Base-by-base conservation (phyloP, 2,797 vertebrate genomes). In the Gymnodraco acuticeps region DNA sequence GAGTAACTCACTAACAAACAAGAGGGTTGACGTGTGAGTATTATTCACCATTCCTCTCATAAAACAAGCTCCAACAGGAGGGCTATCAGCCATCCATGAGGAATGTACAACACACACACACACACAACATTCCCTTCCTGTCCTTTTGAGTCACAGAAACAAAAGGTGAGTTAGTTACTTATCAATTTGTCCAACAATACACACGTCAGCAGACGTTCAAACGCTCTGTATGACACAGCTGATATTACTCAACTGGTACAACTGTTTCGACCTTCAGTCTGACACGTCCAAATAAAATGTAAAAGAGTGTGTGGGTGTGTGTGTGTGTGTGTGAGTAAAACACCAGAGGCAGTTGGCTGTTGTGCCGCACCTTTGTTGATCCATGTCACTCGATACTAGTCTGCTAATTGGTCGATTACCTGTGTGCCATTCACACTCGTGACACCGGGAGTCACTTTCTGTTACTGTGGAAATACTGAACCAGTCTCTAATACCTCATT, bases 31-130 rank as follows among this genome's bases (percentile, higher is more conserved):
- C 42, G 43, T 27, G 52, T 0, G 31, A 5, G 12, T 58, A 42
- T 62, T 53, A 80, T 78, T 73, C 71, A 66, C 55, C 19, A 1
- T 60, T 17, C 56, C 33, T 12, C 4, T 78, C 31, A 27, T 73
- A 55, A 78, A 73, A 79, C 88, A 87, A 85, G 88, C 70, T 83
- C 15, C 5, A 58, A 90, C 90, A 87, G 48, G 90, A 82, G 52
- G 59, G 46, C 13, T 0, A 13, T 64, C 66, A 71, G 20, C 14
- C 69, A 60, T 64, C 41, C 42, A 61, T 15, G 1, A 82, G 82
- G 87, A 89, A 88, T 89, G 79, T 19, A 8, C 3, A 0, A 19
- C 45, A 13, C 23, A 1, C 56, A 60, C 58, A 58, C 68, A 48
- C 70, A 45, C 61, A 31, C 33, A 54, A n/a, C n/a, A n/a, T n/a